Evolutionary conservation across 2,888 invertebrate species (phyloP).

Genomic region (Dicyrtomina minuta): DNA sequence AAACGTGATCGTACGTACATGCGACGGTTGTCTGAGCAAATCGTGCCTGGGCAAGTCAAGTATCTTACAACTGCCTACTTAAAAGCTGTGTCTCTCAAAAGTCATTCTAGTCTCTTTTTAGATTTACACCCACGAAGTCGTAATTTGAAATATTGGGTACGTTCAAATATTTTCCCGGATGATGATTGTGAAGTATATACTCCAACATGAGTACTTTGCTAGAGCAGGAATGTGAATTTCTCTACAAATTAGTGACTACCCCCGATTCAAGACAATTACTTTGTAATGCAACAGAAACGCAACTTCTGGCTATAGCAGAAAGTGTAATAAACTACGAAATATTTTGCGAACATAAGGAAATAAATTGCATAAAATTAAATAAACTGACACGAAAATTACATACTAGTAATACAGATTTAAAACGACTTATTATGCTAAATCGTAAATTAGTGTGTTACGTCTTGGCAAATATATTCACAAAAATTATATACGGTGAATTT

Average conservation of each 20-base stretch:
- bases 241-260: too few relatives aligned
- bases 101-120: not conserved
- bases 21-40: not conserved
- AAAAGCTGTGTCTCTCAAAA: too few relatives aligned
- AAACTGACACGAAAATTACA: not conserved
- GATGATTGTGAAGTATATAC: constrained; percentile 2
- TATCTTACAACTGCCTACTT: not conserved
- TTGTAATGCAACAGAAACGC: not conserved
- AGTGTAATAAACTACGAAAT: not conserved
- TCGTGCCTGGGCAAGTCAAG: not conserved
- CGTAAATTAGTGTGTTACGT: not conserved
- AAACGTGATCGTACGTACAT: not conserved
- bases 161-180: too few relatives aligned
- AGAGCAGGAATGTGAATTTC: too few relatives aligned
- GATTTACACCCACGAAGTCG: not conserved
- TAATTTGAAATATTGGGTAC: not conserved
- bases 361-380: not conserved
- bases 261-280: not conserved
- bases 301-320: not conserved
- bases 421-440: too few relatives aligned
- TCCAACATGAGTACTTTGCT: not conserved
- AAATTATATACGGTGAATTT: not conserved
- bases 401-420: too few relatives aligned
- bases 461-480: not conserved
- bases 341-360: not conserved